phyloP scores from a whole-genome alignment of 2,797 vertebrate genomes.

The Neopelma chrysocephalum region DNA sequence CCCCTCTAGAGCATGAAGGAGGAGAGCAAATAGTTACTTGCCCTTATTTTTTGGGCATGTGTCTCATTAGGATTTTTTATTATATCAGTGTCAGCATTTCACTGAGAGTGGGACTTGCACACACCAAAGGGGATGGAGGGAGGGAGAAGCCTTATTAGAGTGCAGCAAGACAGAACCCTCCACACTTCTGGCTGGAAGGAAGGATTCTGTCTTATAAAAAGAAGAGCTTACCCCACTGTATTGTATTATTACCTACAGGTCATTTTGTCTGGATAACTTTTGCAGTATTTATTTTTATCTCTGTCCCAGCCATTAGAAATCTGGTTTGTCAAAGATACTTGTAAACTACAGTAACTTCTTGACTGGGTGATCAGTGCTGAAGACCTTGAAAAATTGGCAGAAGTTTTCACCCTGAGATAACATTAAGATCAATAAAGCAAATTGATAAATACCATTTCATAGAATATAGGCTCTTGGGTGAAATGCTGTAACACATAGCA shows the following conservation, averaged over 20 bases:
- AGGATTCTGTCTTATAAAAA: background rate
- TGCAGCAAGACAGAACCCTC: background rate
- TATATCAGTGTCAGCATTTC: background rate
- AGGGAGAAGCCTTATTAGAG: background rate
- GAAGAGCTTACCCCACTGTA: background rate
- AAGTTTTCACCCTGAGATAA: slow-evolving; percentile 28
- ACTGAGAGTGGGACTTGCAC: background rate
- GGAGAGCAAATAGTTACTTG: background rate
- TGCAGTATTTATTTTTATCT: slow-evolving; percentile 11
- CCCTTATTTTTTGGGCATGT: background rate
- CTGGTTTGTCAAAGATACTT: background rate
- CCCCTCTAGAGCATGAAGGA: background rate
- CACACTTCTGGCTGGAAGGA: background rate
- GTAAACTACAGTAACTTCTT: slow-evolving; percentile 8
- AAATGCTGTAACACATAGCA: background rate
- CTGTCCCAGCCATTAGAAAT: background rate
- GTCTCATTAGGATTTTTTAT: background rate
- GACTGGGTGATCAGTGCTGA: background rate
- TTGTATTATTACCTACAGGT: background rate
- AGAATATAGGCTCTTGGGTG: background rate
- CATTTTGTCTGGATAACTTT: background rate
- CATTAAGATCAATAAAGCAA: slow-evolving; percentile 40
- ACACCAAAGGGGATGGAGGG: background rate
- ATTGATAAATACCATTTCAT: slow-evolving; percentile 32
- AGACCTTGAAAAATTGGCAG: slow-evolving; percentile 25